Percentiles rank a stretch among this genome's conserved stretches.
Evolutionary conservation across 2,797 vertebrate species (phyloP).

Genomic region (Cossypha niveicapilla): DNA sequence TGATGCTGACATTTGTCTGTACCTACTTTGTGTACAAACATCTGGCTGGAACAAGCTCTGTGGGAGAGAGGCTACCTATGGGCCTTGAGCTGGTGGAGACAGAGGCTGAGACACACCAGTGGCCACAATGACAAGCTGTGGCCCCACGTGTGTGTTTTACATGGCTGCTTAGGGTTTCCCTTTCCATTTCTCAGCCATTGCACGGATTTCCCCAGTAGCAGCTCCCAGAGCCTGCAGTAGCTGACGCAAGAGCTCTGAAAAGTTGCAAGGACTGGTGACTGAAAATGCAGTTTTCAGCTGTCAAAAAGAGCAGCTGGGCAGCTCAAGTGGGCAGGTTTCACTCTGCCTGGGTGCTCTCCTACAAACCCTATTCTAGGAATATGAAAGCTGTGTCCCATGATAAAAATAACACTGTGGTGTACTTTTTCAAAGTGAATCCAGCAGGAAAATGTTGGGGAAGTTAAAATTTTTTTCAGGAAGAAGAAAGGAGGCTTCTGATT

Average conservation of each 20-base stretch:
- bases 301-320: neutral
- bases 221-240: neutral
- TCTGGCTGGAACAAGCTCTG: neutral
- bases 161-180: neutral
- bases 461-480: neutral
- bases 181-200: neutral
- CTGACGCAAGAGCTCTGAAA: neutral
- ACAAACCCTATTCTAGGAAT: neutral
- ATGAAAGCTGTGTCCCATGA: fast-evolving
- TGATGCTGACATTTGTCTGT: neutral
- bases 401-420: neutral
- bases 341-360: neutral
- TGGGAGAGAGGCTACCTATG: neutral
- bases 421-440: neutral
- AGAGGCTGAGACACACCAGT: neutral
- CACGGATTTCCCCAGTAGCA: neutral
- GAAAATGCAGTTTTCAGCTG: neutral
- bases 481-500: neutral
- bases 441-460: neutral
- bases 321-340: fast-evolving
- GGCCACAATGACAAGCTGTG: neutral
- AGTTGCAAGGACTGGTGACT: neutral
- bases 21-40: neutral
- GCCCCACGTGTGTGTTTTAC: neutral
- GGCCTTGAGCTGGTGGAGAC: neutral